phyloP scores from a whole-genome alignment of 2,797 vertebrate species.

The Sebastes hubbsi region DNA sequence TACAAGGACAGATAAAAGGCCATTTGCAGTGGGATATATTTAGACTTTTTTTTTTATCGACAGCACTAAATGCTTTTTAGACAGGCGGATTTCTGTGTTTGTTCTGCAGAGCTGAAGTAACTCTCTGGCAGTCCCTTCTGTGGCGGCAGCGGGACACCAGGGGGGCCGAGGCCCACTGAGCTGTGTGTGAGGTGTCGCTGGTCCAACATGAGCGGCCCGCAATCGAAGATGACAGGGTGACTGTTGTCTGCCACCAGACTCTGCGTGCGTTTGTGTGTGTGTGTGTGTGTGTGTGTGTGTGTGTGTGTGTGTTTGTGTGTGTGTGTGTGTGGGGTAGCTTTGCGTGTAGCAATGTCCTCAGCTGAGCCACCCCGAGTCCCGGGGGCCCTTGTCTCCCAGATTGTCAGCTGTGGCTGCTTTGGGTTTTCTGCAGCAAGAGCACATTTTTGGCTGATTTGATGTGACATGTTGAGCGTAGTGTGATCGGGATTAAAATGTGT shows the following conservation, averaged over 20 bases:
- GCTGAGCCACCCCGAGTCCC: slow-evolving; percentile 64
- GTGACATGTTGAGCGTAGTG: slow-evolving; percentile 50
- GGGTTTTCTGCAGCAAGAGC: slow-evolving; percentile 52
- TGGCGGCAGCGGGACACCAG: slow-evolving; percentile 77
- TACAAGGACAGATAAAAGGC: slow-evolving; percentile 11
- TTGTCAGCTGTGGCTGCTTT: slow-evolving; percentile 70
- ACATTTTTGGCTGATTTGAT: slow-evolving; percentile 61
- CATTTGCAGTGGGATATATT: slow-evolving; percentile 21
- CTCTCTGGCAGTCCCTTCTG: slow-evolving; percentile 66
- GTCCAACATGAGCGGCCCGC: slow-evolving; percentile 74
- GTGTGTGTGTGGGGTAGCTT: slow-evolving; percentile 41
- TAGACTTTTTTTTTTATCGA: slow-evolving; percentile 28
- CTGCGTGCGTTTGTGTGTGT: slow-evolving; percentile 28
- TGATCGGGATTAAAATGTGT: slow-evolving; percentile 67
- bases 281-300: slow-evolving; percentile 28
- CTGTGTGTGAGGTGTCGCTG: slow-evolving; percentile 78
- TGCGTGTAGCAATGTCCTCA: slow-evolving; percentile 76
- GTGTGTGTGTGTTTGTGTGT: slow-evolving; percentile 29
- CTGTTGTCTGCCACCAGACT: slow-evolving; percentile 78
- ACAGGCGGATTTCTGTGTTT: slow-evolving; percentile 75
- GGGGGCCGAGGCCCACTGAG: slow-evolving; percentile 71
- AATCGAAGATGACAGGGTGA: slow-evolving; percentile 84
- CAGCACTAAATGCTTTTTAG: slow-evolving; percentile 42
- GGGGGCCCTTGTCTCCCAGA: slow-evolving; percentile 58
- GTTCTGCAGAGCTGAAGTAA: slow-evolving; percentile 83